Evolutionary conservation across 2,113 vertebrate species (phyloP).

Genomic region (Mustelus asterias): DNA sequence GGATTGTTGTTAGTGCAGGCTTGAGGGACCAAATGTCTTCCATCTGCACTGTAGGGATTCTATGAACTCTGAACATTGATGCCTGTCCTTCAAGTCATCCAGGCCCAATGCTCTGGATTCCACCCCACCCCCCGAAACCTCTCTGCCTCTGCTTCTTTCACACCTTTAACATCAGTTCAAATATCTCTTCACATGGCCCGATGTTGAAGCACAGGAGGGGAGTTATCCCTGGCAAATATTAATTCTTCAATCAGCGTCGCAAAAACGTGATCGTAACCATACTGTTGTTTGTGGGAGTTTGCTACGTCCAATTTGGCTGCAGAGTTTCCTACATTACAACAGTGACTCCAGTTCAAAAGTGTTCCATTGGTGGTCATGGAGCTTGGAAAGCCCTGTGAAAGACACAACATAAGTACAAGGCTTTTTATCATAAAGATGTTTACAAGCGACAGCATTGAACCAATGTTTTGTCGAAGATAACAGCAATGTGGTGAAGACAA

Average conservation of each 20-base stretch:
- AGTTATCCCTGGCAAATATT: neutral
- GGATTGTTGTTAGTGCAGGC: too few relatives aligned
- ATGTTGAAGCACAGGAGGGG: too few relatives aligned
- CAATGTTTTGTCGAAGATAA: neutral
- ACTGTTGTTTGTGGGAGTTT: too few relatives aligned
- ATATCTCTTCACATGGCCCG: neutral
- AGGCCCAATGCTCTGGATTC: neutral
- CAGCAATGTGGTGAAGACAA: neutral
- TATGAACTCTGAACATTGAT: neutral
- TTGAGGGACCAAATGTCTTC: too few relatives aligned
- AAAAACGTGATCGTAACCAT: neutral
- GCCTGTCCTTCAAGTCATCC: neutral
- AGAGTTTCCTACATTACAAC: neutral
- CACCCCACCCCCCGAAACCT: neutral
- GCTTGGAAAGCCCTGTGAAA: neutral
- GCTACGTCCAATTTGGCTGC: neutral
- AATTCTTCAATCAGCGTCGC: neutral
- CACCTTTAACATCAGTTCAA: neutral
- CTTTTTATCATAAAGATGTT: neutral
- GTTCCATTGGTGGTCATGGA: neutral
- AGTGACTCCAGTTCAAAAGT: neutral
- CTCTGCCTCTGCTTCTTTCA: neutral
- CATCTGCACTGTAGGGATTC: too few relatives aligned
- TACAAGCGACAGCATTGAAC: neutral
- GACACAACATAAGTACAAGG: neutral